phyloP scores from a whole-genome alignment of 2,113 vertebrate species.

The Peromyscus californicus region DNA sequence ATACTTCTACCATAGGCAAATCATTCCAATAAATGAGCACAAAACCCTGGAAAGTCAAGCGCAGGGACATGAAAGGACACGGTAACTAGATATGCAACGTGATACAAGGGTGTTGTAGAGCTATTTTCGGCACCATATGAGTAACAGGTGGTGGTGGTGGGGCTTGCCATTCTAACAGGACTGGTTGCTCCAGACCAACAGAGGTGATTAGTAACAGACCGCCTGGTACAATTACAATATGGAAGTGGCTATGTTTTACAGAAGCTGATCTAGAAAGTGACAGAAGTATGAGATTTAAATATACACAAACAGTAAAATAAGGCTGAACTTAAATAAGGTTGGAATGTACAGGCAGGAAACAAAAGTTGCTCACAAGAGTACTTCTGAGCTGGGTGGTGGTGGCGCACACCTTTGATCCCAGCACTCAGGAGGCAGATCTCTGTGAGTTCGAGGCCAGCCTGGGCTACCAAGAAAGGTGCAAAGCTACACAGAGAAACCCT shows the following conservation, averaged over 20 bases:
- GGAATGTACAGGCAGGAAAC: not conserved
- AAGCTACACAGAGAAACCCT: too few species aligned
- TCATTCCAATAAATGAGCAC: not conserved
- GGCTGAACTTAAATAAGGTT: not conserved
- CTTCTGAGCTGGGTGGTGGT: not conserved
- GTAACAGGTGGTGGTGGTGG: not conserved
- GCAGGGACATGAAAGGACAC: not conserved
- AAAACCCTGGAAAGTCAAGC: slow-evolving; percentile 68
- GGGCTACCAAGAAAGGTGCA: too few species aligned
- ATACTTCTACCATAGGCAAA: not conserved
- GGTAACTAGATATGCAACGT: slow-evolving; percentile 22
- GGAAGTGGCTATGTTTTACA: not conserved
- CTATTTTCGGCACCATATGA: slow-evolving; percentile 58
- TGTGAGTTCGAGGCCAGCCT: too few species aligned
- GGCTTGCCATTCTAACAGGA: not conserved
- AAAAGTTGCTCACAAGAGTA: slow-evolving; percentile 15
- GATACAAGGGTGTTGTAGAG: not conserved
- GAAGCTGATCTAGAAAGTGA: not conserved
- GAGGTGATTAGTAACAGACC: not conserved
- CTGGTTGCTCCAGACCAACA: not conserved
- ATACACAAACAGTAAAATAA: slow-evolving; percentile 10
- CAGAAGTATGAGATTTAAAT: slow-evolving; percentile 28
- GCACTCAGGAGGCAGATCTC: too few species aligned
- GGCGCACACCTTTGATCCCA: too few species aligned
- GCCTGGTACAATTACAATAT: not conserved